Conservation (phyloP, 2,113 vertebrate genomes). For the Alethe diademata region DNA sequence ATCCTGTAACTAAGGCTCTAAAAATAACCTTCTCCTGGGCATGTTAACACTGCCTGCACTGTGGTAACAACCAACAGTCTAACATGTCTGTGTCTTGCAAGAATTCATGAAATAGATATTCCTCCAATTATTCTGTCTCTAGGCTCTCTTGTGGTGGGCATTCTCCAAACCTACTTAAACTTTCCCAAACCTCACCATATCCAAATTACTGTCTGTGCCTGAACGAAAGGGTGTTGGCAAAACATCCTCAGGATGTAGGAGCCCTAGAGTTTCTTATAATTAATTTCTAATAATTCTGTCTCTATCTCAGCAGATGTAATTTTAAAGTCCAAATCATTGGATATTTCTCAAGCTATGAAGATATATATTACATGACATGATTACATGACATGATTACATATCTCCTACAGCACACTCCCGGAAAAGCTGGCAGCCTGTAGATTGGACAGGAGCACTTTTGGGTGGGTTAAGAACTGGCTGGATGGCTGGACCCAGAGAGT, state of each 20-base stretch:
- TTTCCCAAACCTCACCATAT: background rate
- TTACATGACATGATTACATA: background rate
- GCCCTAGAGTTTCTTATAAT: background rate
- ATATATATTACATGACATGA: accelerated
- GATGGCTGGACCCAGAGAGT: no score
- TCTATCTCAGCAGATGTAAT: background rate
- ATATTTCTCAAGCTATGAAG: background rate
- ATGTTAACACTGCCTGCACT: background rate
- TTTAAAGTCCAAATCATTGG: background rate
- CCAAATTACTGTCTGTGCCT: background rate
- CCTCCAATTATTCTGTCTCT: background rate
- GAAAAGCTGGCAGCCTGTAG: no score
- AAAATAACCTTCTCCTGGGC: background rate
- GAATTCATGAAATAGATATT: background rate
- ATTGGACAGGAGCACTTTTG: no score
- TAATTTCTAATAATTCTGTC: background rate
- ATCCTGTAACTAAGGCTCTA: background rate
- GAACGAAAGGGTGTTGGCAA: background rate
- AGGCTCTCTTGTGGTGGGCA: background rate
- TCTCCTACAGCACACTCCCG: no score
- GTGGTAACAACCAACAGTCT: background rate
- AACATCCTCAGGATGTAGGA: background rate
- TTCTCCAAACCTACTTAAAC: background rate
- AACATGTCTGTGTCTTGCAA: background rate
- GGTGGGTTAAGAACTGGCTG: no score